These are phyloP conservation scores for Myopa testacea DNA, from an alignment of 2,888 invertebrate genomes.

Conservation along the genomic window DNA sequence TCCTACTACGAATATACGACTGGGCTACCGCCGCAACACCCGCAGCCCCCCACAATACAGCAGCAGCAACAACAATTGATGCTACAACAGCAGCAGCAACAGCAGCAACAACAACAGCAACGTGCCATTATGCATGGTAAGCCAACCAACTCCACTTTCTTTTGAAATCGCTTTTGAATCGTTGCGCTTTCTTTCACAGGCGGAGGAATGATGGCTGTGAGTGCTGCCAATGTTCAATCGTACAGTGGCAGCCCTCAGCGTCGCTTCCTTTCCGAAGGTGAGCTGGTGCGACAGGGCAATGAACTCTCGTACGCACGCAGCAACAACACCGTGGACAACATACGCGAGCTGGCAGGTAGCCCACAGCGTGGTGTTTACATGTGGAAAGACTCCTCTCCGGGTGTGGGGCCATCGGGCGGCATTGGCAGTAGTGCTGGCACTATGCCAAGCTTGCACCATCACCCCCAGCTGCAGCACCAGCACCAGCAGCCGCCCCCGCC, in stretches of 20 bases:
- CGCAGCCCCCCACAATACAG: conserved; percentile 66
- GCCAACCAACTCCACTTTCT: conserved; percentile 5
- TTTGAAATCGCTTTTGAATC: neutral
- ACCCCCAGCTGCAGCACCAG: conserved; percentile 46
- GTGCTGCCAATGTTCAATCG: conserved; percentile 48
- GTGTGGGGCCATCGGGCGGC: conserved; percentile 60
- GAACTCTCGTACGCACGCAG: conserved; percentile 77
- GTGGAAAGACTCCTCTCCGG: conserved; percentile 83
- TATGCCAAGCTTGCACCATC: conserved; percentile 58
- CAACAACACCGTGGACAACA: conserved; percentile 86
- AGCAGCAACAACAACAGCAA: conserved; percentile 54
- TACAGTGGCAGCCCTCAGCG: conserved; percentile 77
- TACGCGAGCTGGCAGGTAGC: conserved; percentile 87
- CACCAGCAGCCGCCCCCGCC: conserved; percentile 49
- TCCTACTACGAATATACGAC: conserved; percentile 68
- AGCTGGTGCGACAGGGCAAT: conserved; percentile 77
- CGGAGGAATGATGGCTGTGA: conserved; percentile 31
- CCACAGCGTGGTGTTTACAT: conserved; percentile 85
- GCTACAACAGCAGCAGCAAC: conserved; percentile 61
- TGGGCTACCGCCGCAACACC: conserved; percentile 66
- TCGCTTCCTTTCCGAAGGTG: conserved; percentile 84
- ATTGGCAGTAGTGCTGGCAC: conserved; percentile 65
- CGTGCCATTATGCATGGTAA: conserved; percentile 63
- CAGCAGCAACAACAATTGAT: conserved; percentile 64
- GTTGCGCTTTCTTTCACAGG: conserved; percentile 22